phyloP scores from a whole-genome alignment of 2,797 vertebrate species.

The Lateolabrax maculatus region DNA sequence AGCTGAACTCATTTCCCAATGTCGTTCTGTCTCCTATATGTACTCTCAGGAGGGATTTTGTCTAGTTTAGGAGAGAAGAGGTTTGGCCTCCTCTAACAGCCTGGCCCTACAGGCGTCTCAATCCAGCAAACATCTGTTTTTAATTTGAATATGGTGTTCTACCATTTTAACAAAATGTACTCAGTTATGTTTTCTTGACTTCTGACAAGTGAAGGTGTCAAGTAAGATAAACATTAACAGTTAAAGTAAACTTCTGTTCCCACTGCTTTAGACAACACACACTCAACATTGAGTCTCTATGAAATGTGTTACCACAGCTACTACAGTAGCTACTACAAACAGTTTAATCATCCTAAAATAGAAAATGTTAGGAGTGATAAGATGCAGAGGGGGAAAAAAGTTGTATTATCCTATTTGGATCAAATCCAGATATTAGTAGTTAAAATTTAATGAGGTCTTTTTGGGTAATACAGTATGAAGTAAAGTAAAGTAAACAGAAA shows the following conservation, averaged over 20 bases:
- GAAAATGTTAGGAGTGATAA: slow-evolving; percentile 25
- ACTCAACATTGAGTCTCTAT: slow-evolving; percentile 4
- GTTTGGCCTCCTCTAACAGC: not conserved
- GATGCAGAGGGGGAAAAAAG: slow-evolving; percentile 12
- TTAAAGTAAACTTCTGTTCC: slow-evolving; percentile 24
- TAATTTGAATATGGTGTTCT: not conserved
- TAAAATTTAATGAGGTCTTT: slow-evolving; percentile 43
- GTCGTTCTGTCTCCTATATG: not conserved
- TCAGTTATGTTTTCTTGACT: slow-evolving; percentile 21
- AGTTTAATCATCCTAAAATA: slow-evolving; percentile 41
- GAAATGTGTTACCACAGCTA: slow-evolving; percentile 4
- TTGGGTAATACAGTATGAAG: slow-evolving; percentile 16
- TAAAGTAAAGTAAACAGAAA: slow-evolving; percentile 49
- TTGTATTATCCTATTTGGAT: slow-evolving; percentile 33
- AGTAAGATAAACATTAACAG: slow-evolving; percentile 18
- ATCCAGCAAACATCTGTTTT: not conserved
- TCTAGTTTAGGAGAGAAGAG: not conserved
- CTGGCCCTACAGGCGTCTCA: not conserved
- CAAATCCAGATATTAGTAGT: slow-evolving; percentile 41
- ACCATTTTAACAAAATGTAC: not conserved
- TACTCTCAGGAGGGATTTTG: not conserved
- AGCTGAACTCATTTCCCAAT: slow-evolving; percentile 7
- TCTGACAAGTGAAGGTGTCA: slow-evolving; percentile 13
- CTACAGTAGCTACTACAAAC: slow-evolving; percentile 5
- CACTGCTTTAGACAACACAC: slow-evolving; percentile 16